Base-by-base conservation (phyloP, 1,140 invertebrate genomes). In the Adoxophyes honmai region DNA sequence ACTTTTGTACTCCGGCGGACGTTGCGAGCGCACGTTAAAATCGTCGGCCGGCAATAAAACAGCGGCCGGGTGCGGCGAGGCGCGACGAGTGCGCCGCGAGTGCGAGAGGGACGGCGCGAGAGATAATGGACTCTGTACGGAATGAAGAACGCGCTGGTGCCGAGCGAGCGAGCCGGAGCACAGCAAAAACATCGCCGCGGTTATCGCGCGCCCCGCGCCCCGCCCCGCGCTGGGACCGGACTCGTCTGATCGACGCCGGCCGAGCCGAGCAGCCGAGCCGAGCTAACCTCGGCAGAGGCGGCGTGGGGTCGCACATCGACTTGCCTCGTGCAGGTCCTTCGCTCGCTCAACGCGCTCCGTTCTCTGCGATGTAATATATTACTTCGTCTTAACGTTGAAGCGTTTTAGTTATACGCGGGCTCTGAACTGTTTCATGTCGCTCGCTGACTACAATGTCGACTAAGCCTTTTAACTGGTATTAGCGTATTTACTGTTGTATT, bases 1-100 rank as follows among this genome's bases (percentile, higher is more conserved):
- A 88, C 85, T 88, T 87, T 87, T 88, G 85, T 86, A 82, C 85
- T 86, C 79, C 73, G 73, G 75, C 78, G 82, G 82, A 88, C 85
- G 85, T 88, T 88, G 85, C 81, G 82, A 86, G 81, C 85, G 81
- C 85, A 88, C 82, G 84, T 87, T 87, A 87, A 87, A 87, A 87
- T 83, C 81, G 84, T 87, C 81, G 82, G 82, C 78, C 82, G 81
- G 84, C 82, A 88, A 87, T 87, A 87, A 86, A 87, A 87, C 82
- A 83, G 84, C 84, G 84, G 84, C 75, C 81, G 82, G 56, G 84
- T 81, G 81, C 84, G 84, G 81, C 81, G 82, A 80, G 76, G 81
- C 84, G 81, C 76, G 79, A 80, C 84, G 81, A 75, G 59, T 68
- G 60, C 52, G 70, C 75, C 61, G 59, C 64, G 70, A 36, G 84